phyloP scores from a whole-genome alignment of 2,113 vertebrate genomes.

The Oryzias woworae region DNA sequence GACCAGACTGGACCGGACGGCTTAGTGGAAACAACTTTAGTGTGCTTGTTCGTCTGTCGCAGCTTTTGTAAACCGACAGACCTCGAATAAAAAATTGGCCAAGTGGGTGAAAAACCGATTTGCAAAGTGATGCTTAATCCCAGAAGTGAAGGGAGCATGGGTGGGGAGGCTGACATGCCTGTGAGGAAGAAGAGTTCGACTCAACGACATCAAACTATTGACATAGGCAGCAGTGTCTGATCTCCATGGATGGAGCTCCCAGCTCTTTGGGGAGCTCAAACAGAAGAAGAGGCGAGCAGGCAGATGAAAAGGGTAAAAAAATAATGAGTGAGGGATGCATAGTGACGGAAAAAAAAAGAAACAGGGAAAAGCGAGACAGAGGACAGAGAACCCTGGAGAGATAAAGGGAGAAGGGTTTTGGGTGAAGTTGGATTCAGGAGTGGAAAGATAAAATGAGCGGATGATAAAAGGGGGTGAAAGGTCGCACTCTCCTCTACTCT shows the following conservation, averaged over 20 bases:
- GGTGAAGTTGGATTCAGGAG: conserved; percentile 40
- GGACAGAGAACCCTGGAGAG: conserved; percentile 38
- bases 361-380: conserved; percentile 60
- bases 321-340: conserved; percentile 10
- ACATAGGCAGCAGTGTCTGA: background rate
- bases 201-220: background rate
- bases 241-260: conserved; percentile 4
- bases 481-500: conserved; percentile 33
- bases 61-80: too few species aligned
- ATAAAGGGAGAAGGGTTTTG: conserved; percentile 26
- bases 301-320: conserved; percentile 22
- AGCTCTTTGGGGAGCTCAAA: conserved; percentile 26
- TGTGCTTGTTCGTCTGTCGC: too few species aligned
- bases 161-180: background rate
- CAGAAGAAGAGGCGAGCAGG: background rate
- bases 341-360: conserved; percentile 20
- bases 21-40: too few species aligned
- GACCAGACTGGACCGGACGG: too few species aligned
- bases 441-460: conserved; percentile 41
- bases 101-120: too few species aligned
- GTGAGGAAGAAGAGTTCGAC: background rate
- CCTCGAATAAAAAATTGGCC: too few species aligned
- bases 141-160: background rate
- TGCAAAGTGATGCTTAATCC: background rate
- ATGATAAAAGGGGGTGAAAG: conserved; percentile 44